Evolutionary conservation across 2,888 invertebrate species (phyloP), one percentile per base, ranked within the genome.

Genomic region (Drosophila emarginata): DNA sequence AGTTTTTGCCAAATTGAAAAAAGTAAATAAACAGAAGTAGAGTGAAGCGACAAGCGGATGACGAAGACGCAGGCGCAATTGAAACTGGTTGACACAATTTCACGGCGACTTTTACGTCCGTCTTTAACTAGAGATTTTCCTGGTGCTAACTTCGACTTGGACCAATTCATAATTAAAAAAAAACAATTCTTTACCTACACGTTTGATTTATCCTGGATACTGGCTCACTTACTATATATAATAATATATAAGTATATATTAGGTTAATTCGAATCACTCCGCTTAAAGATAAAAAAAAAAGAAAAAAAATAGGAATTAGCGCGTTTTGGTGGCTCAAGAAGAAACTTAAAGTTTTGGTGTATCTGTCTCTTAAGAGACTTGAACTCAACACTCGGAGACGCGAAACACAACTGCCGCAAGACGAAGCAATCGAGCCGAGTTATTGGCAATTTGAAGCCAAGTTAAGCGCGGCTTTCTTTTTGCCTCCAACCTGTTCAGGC

Each of bases 371-470:
- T 53, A 45, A 61, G 45, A 64, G 53, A 40, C 56, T 57, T 84
- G 78, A 78, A 78, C 88, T 76, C 77, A 69, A 76, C 90, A 81
- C 78, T 85, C 72, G 76, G 69, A 83, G 78, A 84, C 83, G 77
- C 88, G 88, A 88, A 90, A 77, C 76, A 80, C 81, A 83, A 90
- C 91, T 90, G 87, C 85, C 85, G 68, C 62, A 56, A 87, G 87
- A 77, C 75, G 71, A 77, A 73, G 72, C 77, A 77, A 79, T 79
- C 81, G 58, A 63, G 80, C 77, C 80, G 87, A 83, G 85, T 89
- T 85, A 85, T 89, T 86, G 88, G 84, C 83, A 72, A 78, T 78
- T 72, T 61, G 70, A 72, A 45, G 56, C 74, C 54, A 54, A 67
- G 52, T 62, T 59, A 32, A 53, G 26, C 45, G 69, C 58, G 39